Base-by-base conservation (phyloP, 1,140 invertebrate species). In the Trissolcus basalis region DNA sequence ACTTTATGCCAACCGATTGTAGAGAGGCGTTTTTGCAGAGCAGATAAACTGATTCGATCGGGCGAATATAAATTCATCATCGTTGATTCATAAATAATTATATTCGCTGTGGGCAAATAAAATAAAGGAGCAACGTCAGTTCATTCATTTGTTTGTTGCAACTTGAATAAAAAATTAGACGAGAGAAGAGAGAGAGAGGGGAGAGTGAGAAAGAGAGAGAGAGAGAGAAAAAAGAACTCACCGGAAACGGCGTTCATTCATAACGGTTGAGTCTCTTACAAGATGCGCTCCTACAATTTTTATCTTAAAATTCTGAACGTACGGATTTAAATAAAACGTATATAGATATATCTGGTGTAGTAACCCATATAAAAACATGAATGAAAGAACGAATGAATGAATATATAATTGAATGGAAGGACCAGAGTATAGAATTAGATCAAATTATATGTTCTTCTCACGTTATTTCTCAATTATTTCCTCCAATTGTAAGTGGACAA, bases 351-450 rank as follows among this genome's bases (percentile, higher is more conserved):
- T 67, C 48, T 51, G n/a, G 9, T 11, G 49, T 36, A 60, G 51
- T 61, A 61, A 70, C 56, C 55, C 39, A 54, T 53, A 70, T 70
- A 63, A 63, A 71, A 63, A 50, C 51, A 71, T 71, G 68, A 71
- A 71, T 71, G 68, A 51, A 71, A 19, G 36, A 56, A 55, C 35
- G 67, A 55, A 35, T 61, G 43, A 61, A 63, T 63, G 39, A 58
- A 51, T 27, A 27, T 27, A 27, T 43, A n/a, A 63, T 16, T 63
- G 56, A 70, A 61, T 60, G 50, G 47, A 55, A 70, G 58, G 50
- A 55, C 51, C 50, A 55, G 15, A 44, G 44, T 16, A n/a, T 60
- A 55, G 65, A 19, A 60, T 60, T 51, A 54, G 65, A 59, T 53
- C 15, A 39, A 47, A 54, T 48, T 9, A 43, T 51, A 51, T n/a